Evolutionary conservation across 2,113 vertebrate genomes (phyloP), one percentile per base, ranked within the genome.

Genomic region (Grammatotria lemairii): DNA sequence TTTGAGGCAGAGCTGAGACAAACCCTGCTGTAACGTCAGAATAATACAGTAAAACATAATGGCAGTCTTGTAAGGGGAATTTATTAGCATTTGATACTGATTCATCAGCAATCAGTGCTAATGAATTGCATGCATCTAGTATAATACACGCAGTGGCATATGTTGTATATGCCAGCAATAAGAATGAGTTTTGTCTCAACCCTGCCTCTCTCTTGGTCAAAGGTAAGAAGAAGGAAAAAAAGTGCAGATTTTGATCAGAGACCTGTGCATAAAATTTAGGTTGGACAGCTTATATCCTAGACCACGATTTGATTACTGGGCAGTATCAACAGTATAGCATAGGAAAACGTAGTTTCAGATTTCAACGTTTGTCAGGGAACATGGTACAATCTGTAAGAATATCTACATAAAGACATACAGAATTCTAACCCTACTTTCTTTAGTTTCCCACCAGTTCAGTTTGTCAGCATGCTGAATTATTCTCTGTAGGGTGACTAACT

Each of bases 1-100:
- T 53, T 90, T 95, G 96, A 96, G 96, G 96, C 96, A 97, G 97
- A 96, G 97, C 96, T 98, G 97, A 97, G 97, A 78, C 5, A 33
- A 78, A 6, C 73, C 13, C 3, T 6, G 42, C 47, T 19, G 55
- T 28, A 84, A 75, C 4, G 2, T 3, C 9, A 21, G 73, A 6
- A 38, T 63, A 31, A 83, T 26, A 7, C 12, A 53, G 13, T 7
- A 13, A 38, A 26, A 47, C 4, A 10, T 47, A 10, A 4, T 13
- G 8, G 7, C 5, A 19, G 51, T 55, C 58, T 4, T 26, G 11
- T 10, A 40, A n/a, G 45, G 45, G 45, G 17, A 51, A 51, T 78
- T 78, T 33, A 51, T 51, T 78, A 51, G 7, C 4, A 49, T 78
- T 78, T 47, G 40, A 19, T 49, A 11, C 3, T n/a, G 6, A 26